Evolutionary conservation across 2,113 vertebrate species (phyloP), one percentile per base, ranked within the genome.

Genomic region (Bettongia penicillata): DNA sequence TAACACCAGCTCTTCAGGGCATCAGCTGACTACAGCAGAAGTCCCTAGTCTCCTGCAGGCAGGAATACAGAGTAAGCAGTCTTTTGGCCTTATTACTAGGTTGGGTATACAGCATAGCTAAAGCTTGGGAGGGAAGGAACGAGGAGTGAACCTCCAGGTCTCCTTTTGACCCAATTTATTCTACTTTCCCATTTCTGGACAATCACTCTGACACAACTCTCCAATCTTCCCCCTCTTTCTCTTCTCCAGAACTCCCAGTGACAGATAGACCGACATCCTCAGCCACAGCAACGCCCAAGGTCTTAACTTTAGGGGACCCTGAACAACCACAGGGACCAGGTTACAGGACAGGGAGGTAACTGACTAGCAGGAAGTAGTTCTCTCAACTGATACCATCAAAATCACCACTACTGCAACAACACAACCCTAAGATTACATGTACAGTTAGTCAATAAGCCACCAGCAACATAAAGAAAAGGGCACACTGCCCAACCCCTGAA

Each of bases 1-100:
- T 57, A 91, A 91, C 93, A 91, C 48, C 61, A 91, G 3, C 84
- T 93, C 52, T 91, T 96, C 90, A 43, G 90, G 92, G 48, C 1
- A 68, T 28, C 94, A 95, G 94, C 52, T 90, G 96, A 95, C 97
- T 91, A 61, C n/a, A 90, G 48, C 49, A 55, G 89, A 55, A 93
- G 94, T 91, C 90, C 95, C 51, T 43, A 28, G 55, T 90, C 49
- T 95, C 52, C 94, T 90, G 48, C 47, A 51, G 51, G 93, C 52
- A 92, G 53, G 94, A 93, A 93, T 84, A 94, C 92, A 90, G 57
- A 94, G n/a, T 26, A 97, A 97, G 68, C 43, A 57, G 16, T 53
- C 77, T 61, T 57, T 51, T 53, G 52, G 93, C 90, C 90, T 91
- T 95, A n/a, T 94, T 95, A 51, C 28, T 24, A 52, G 51, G 37